Conservation (phyloP, 2,113 vertebrate genomes). For the Nerophis lumbriciformis region DNA sequence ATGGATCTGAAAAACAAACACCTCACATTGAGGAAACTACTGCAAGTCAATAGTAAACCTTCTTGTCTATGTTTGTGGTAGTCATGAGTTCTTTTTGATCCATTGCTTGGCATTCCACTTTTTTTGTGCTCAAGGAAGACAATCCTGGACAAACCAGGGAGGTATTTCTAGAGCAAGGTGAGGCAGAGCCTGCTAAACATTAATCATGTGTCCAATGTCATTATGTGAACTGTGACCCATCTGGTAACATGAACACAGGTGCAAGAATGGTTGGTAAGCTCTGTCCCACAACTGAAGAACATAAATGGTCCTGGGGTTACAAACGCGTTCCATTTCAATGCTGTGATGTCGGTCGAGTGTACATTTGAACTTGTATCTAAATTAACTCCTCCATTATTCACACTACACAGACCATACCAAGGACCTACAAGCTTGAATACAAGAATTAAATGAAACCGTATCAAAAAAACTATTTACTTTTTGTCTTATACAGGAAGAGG, state of each 20-base stretch:
- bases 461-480: too few relatives aligned
- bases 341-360: too few relatives aligned
- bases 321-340: neutral
- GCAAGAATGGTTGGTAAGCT: neutral
- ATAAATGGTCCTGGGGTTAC: neutral
- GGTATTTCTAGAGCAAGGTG: conserved; percentile 54
- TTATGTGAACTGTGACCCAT: too few relatives aligned
- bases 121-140: conserved; percentile 13
- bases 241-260: neutral
- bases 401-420: too few relatives aligned
- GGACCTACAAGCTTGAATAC: too few relatives aligned
- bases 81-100: conserved; percentile 50
- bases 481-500: too few relatives aligned
- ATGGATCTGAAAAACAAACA: conserved; percentile 20
- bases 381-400: too few relatives aligned
- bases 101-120: neutral
- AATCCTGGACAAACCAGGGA: conserved; percentile 37
- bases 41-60: conserved; percentile 5
- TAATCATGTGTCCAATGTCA: conserved; percentile 36
- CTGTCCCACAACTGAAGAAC: neutral
- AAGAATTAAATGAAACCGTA: too few relatives aligned
- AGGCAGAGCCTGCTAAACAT: conserved; percentile 31
- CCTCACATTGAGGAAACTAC: neutral
- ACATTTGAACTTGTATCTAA: too few relatives aligned
- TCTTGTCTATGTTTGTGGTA: conserved; percentile 30